Evolutionary conservation across 2,113 vertebrate species (phyloP), one percentile per base, ranked within the genome.

Genomic region (Megaceryle torquata): DNA sequence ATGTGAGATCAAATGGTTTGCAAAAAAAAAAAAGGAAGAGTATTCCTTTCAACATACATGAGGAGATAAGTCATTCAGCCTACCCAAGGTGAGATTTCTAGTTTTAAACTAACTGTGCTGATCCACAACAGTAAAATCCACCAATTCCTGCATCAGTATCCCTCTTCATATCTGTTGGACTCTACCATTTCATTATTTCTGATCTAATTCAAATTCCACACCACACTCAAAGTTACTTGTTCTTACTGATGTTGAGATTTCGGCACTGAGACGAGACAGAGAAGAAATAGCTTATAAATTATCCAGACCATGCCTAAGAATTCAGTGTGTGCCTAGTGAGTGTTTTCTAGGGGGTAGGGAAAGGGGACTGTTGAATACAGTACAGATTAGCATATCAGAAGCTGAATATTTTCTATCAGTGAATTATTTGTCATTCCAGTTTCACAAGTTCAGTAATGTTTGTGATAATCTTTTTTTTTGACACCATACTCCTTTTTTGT

Each of bases 191-290:
- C 17, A 29, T 39, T 93, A 91, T 76, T 79, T 17, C 44, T 91
- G 75, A 89, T 68, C 69, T 82, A 93, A 95, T 93, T 91, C 67
- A 89, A 79, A 95, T 89, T 87, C 85, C 85, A 91, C 17, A 48
- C 44, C 90, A 89, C 48, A 46, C 82, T 93, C 74, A 56, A 60
- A 41, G 21, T 51, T 72, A 33, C 51, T 56, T 46, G 57, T 68
- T 89, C 70, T 91, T 87, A 89, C 29, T 68, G 65, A 85, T 85
- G 90, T 17, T 75, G 70, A 91, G 53, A 79, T 89, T 79, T 89
- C 11, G 1, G 15, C 71, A 89, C 13, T 43, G 57, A 96, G 57
- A 67, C n/a, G 87, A 82, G 54, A 57, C 54, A 41, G 50, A 77
- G 61, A 5, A 91, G 70, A 93, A 89, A 71, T 18, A 72, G 35